These are phyloP conservation scores for human DNA, from an alignment of 2,113 vertebrate genomes.

Conservation along the genomic window GRCh38 chr1:201008001-201008500, in stretches of 20 bases:
- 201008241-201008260: not conserved
- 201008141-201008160: not conserved
- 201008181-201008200: not conserved
- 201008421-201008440: not conserved
- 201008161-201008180: not conserved
- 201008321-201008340: not conserved
- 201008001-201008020: rapidly evolving
- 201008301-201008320: not conserved
- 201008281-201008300: not conserved
- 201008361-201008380: not conserved
- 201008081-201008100: no score
- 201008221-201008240: not conserved
- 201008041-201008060: not conserved
- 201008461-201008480: not conserved
- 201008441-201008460: not conserved
- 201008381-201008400: not conserved
- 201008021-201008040: not conserved
- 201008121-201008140: not conserved
- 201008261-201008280: not conserved
- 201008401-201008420: not conserved
- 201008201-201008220: not conserved
- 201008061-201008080: not conserved
- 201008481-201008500: not conserved
- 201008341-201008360: not conserved
- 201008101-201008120: not conserved